These are phyloP conservation scores for Leptonema lineaticorne DNA, from an alignment of 1,140 invertebrate genomes.

Conservation along the genomic window DNA sequence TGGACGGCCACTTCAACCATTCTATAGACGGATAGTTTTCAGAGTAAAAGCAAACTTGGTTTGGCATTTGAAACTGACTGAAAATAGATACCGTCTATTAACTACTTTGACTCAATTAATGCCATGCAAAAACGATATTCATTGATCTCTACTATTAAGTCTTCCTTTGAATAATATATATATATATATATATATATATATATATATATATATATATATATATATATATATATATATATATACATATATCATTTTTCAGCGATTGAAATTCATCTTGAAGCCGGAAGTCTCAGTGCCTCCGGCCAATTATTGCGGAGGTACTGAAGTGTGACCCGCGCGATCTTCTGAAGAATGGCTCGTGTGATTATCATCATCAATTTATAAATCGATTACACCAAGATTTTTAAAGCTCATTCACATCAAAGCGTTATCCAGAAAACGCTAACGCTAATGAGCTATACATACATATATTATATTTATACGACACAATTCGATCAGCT, in stretches of 20 bases:
- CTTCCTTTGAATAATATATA: neutral
- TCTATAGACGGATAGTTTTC: slow-evolving; percentile 16
- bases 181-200: neutral
- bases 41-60: slow-evolving; percentile 19
- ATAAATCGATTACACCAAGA: too few relatives aligned
- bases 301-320: slow-evolving; percentile 46
- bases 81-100: slow-evolving; percentile 48
- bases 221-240: neutral
- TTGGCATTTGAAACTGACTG: slow-evolving; percentile 43
- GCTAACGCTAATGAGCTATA: neutral
- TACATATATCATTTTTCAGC: slow-evolving; percentile 42
- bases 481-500: too few relatives aligned
- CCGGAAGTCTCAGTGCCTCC: slow-evolving; percentile 45
- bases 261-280: slow-evolving; percentile 49
- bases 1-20: slow-evolving; percentile 15
- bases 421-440: neutral
- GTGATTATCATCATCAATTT: too few relatives aligned
- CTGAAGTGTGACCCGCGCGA: slow-evolving; percentile 52
- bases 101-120: too few relatives aligned
- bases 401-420: neutral
- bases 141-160: neutral
- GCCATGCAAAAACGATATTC: too few relatives aligned
- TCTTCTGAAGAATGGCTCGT: slow-evolving; percentile 53
- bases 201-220: neutral
- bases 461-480: neutral